phyloP scores from a whole-genome alignment of 2,113 vertebrate genomes.

The Pongo pygmaeus region DNA sequence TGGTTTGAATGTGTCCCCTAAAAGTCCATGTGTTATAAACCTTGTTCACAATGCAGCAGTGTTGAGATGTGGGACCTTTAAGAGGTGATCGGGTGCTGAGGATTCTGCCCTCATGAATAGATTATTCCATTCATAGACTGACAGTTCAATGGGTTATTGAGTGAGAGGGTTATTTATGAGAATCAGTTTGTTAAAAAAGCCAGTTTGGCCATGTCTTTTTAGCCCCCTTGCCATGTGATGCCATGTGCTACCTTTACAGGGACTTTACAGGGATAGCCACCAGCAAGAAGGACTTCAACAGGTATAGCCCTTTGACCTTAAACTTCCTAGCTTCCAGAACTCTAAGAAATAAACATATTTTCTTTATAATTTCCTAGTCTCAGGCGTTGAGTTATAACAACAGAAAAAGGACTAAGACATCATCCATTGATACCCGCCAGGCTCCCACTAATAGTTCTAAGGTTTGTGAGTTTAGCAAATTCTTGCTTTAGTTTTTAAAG shows the following conservation, averaged over 20 bases:
- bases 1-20: neutral
- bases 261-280: neutral
- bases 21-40: neutral
- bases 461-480: neutral
- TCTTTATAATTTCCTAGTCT: neutral
- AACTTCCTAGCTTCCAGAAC: neutral
- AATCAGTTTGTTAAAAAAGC: neutral
- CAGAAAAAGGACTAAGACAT: neutral
- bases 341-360: neutral
- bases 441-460: neutral
- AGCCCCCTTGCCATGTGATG: neutral
- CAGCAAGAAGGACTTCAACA: neutral
- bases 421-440: neutral
- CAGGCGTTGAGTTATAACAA: neutral
- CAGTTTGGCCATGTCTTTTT: neutral
- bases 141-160: neutral
- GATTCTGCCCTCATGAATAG: neutral
- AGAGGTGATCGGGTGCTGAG: neutral
- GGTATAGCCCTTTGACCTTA: neutral
- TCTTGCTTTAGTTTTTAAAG: neutral
- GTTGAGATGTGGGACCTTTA: neutral
- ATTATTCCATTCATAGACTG: neutral
- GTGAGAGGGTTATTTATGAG: neutral
- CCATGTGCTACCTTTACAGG: neutral
- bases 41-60: neutral